A percentile compares a stretch with the other conserved stretches of the same genome.
Evolutionary conservation across 2,888 invertebrate genomes (phyloP).

Genomic region (Anticlea derivata): DNA sequence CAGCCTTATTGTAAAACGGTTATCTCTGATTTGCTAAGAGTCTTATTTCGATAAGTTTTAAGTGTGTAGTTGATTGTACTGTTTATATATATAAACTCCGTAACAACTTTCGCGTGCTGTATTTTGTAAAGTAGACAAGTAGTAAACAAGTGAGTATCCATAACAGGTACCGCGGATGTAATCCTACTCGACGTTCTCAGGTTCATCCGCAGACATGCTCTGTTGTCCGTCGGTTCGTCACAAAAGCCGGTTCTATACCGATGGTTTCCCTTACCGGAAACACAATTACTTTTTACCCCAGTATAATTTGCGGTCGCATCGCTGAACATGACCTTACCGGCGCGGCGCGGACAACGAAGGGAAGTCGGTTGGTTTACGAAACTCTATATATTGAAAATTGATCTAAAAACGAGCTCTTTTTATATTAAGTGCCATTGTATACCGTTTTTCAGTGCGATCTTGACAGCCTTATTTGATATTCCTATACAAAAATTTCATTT

Average conservation of each 20-base stretch:
- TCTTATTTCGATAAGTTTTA: no score
- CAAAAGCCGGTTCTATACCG: slow-evolving; percentile 25
- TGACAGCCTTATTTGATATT: no score
- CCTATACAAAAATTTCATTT: no score
- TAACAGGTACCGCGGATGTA: slow-evolving; percentile 19
- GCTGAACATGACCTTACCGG: slow-evolving; percentile 26
- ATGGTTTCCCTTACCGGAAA: slow-evolving; percentile 33
- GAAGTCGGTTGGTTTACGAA: slow-evolving; percentile 3
- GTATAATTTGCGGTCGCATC: slow-evolving; percentile 23
- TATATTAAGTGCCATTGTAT: no score
- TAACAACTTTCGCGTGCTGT: no score
- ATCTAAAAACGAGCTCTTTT: no score
- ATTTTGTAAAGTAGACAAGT: no score
- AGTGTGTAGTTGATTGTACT: no score
- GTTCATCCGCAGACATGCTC: slow-evolving; percentile 15
- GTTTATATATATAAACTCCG: no score
- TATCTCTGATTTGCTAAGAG: no score
- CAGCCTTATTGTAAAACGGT: no score
- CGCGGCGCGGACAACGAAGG: slow-evolving; percentile 6
- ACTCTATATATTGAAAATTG: neutral
- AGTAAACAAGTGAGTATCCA: neutral
- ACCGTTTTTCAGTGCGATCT: no score
- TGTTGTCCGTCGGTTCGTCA: slow-evolving; percentile 10
- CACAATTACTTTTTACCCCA: slow-evolving; percentile 26
- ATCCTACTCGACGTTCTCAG: slow-evolving; percentile 16